Evolutionary conservation across 2,888 invertebrate species (phyloP).

Genomic region (Tinea semifulvella): DNA sequence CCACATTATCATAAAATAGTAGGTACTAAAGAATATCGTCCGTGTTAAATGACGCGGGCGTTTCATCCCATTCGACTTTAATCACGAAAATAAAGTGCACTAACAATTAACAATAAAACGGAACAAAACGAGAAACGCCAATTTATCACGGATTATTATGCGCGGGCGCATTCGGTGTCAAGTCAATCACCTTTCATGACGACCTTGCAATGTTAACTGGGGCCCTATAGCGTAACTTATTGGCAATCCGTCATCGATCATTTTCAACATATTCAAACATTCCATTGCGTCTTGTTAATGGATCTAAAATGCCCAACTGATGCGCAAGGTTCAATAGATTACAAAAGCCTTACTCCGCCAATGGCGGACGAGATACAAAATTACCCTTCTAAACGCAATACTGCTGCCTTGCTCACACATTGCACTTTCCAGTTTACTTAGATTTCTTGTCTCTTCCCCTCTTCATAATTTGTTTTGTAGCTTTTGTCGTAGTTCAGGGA

Average conservation of each 20-base stretch:
- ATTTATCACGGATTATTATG: slow-evolving; percentile 44
- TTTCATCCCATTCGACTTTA: no score
- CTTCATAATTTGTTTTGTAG: slow-evolving; percentile 24
- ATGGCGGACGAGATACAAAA: no score
- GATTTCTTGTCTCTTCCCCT: not conserved
- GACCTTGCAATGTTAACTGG: slow-evolving; percentile 67
- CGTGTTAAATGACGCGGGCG: no score
- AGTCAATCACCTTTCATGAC: slow-evolving; percentile 54
- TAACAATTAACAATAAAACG: slow-evolving; percentile 13
- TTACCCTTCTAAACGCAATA: no score
- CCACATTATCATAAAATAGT: no score
- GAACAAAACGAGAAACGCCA: slow-evolving; percentile 27
- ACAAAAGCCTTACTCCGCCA: no score
- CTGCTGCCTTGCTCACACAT: not conserved
- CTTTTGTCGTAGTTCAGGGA: slow-evolving; percentile 19
- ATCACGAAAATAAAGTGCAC: slow-evolving; percentile 2
- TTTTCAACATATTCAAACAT: no score
- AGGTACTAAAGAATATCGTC: no score
- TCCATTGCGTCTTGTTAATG: no score
- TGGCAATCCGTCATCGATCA: slow-evolving; percentile 29
- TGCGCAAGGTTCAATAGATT: no score
- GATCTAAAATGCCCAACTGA: no score
- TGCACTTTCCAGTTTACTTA: not conserved
- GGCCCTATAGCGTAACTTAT: slow-evolving; percentile 40
- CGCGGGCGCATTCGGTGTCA: slow-evolving; percentile 40